Evolutionary conservation across 2,797 vertebrate genomes (phyloP).

Genomic region (Nasua narica): DNA sequence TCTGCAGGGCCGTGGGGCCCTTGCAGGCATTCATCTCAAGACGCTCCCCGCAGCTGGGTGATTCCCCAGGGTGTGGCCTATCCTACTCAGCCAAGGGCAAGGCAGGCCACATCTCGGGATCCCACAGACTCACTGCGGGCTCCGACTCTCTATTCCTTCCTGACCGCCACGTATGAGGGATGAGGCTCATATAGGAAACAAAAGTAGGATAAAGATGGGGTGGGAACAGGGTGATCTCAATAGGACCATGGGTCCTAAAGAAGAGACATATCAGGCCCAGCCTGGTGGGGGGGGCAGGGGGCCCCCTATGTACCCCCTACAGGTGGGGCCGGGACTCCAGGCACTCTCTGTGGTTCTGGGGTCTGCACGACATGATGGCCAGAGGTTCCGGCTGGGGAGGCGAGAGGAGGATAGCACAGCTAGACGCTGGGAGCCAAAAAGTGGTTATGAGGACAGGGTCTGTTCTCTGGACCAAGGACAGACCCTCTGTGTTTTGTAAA

Average conservation of each 20-base stretch:
- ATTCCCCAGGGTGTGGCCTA: background rate
- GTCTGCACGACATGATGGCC: background rate
- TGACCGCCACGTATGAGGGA: background rate
- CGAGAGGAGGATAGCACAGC: too few species aligned
- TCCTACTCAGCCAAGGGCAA: background rate
- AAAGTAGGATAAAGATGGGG: background rate
- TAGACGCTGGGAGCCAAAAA: background rate
- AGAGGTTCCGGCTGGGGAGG: background rate
- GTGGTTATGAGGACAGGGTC: background rate
- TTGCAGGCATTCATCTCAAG: background rate
- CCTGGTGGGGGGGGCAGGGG: background rate
- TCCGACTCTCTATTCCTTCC: background rate
- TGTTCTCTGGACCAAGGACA: constrained; percentile 3
- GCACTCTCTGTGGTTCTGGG: background rate
- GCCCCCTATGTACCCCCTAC: background rate
- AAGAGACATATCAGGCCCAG: background rate
- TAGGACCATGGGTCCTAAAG: background rate
- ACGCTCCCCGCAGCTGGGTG: background rate
- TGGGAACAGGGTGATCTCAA: background rate
- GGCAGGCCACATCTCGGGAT: background rate
- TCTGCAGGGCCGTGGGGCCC: background rate
- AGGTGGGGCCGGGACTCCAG: background rate
- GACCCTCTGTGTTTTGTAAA: background rate
- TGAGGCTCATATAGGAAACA: background rate
- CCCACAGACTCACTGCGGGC: background rate